phyloP scores from a whole-genome alignment of 2,797 vertebrate genomes.

The Crax fasciolata region DNA sequence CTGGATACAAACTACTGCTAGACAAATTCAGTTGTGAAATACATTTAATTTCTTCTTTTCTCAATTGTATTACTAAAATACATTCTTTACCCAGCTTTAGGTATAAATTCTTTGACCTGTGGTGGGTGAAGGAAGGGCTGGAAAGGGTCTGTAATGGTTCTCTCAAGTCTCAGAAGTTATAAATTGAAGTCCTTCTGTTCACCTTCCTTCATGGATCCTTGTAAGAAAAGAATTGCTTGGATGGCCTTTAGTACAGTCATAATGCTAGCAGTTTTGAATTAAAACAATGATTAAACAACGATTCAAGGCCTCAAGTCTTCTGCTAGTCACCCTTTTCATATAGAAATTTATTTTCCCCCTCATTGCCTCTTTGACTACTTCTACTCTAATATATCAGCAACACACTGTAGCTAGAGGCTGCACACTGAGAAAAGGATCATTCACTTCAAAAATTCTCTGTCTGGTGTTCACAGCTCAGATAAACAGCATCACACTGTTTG shows the following conservation, averaged over 20 bases:
- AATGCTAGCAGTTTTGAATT: neutral
- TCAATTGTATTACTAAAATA: neutral
- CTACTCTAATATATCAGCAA: neutral
- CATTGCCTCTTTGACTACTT: neutral
- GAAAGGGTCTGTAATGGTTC: neutral
- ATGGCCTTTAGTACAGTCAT: neutral
- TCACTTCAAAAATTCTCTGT: neutral
- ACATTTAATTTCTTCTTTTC: neutral
- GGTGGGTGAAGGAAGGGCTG: neutral
- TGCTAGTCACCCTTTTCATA: neutral
- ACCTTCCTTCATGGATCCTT: neutral
- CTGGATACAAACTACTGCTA: neutral
- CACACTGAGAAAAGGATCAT: neutral
- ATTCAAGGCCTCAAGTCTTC: neutral
- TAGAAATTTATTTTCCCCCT: neutral
- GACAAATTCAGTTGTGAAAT: neutral
- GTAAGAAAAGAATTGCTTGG: neutral
- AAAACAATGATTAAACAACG: neutral
- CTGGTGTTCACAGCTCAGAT: neutral
- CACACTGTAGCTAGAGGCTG: neutral
- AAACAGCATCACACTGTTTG: neutral
- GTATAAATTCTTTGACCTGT: neutral
- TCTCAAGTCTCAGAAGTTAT: neutral
- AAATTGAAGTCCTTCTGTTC: neutral
- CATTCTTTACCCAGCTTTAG: neutral